These are phyloP conservation scores for Dendrolimus punctatus DNA, from an alignment of 1,140 invertebrate genomes.

Conservation along the genomic window DNA sequence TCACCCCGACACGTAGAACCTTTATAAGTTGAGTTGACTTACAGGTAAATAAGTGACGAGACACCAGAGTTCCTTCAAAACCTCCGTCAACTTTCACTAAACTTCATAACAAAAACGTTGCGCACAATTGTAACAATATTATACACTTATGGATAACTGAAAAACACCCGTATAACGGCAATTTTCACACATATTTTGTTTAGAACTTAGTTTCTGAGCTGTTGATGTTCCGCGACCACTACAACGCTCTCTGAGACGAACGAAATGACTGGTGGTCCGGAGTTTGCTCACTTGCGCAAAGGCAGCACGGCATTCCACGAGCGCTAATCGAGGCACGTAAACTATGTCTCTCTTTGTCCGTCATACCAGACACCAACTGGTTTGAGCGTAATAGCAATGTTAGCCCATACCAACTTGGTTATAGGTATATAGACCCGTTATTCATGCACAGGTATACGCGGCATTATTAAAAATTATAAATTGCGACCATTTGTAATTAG, in stretches of 20 bases:
- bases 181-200: conserved; percentile 63
- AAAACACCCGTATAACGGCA: conserved; percentile 43
- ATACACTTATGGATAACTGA: conserved; percentile 49
- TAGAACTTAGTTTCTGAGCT: conserved; percentile 21
- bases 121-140: conserved; percentile 46
- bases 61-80: conserved; percentile 45
- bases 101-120: conserved; percentile 62
- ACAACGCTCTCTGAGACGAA: conserved; percentile 41
- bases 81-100: conserved; percentile 54
- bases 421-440: conserved; percentile 65
- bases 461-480: conserved; percentile 14
- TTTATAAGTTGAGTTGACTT: conserved; percentile 37
- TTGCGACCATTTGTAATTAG: conserved; percentile 9
- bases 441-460: conserved; percentile 51
- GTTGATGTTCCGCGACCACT: conserved; percentile 20
- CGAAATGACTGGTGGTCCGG: conserved; percentile 50
- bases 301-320: conserved; percentile 62
- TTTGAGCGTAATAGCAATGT: conserved; percentile 18
- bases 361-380: conserved; percentile 3
- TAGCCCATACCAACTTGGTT: conserved; percentile 14
- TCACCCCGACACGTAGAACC: conserved; percentile 56
- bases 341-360: conserved; percentile 35
- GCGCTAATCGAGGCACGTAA: conserved; percentile 41
- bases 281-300: conserved; percentile 47
- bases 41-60: conserved; percentile 50